phyloP scores from a whole-genome alignment of 2,113 vertebrate species.

The Odontesthes bonariensis region DNA sequence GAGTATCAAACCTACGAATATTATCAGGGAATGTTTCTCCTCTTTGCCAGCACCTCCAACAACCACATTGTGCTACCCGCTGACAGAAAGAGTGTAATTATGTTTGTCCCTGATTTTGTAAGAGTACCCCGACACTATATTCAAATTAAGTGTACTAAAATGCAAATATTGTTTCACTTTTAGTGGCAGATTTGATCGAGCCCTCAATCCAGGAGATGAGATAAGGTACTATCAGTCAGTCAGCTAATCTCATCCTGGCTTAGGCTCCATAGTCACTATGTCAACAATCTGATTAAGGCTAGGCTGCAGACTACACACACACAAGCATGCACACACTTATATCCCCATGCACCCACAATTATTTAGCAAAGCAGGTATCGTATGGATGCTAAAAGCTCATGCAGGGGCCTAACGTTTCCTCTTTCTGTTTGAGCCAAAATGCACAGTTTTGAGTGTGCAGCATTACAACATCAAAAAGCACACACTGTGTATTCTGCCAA shows the following conservation, averaged over 20 bases:
- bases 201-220: constrained; percentile 34
- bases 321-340: neutral
- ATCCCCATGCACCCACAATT: neutral
- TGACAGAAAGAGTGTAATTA: constrained; percentile 27
- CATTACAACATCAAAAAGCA: too few species aligned
- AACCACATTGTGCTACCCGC: constrained; percentile 10
- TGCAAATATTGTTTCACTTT: neutral
- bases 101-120: constrained; percentile 28
- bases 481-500: constrained; percentile 34
- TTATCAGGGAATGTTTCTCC: constrained; percentile 1
- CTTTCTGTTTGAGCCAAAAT: too few species aligned
- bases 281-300: constrained; percentile 75
- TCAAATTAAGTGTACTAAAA: constrained; percentile 17
- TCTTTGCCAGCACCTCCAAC: constrained; percentile 17
- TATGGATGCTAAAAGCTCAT: neutral
- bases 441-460: too few species aligned
- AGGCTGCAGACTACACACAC: constrained; percentile 45
- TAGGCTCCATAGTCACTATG: constrained; percentile 53
- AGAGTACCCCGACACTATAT: constrained; percentile 12
- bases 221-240: constrained; percentile 61
- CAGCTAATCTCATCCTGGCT: constrained; percentile 65
- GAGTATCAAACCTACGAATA: neutral
- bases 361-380: constrained; percentile 10
- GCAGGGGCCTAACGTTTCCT: neutral
- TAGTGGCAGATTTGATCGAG: constrained; percentile 35